Base-by-base conservation (phyloP, 1,140 invertebrate genomes). In the Tetragnatha versicolor region DNA sequence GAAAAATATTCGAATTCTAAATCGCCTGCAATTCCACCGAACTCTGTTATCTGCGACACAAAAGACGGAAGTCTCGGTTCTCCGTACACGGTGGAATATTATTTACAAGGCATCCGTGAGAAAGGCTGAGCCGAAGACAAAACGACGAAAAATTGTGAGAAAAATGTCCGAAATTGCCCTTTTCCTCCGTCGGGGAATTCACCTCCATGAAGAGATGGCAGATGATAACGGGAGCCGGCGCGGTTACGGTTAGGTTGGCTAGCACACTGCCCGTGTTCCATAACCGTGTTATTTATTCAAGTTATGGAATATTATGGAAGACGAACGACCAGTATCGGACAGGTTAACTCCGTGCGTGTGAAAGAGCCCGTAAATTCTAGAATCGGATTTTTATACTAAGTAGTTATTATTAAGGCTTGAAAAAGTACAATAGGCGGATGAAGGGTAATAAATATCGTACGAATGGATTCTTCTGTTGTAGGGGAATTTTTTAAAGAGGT, bases 21-120 rank as follows among this genome's bases (percentile, higher is more conserved):
- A n/a, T n/a, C n/a, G n/a, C n/a, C n/a, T n/a, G n/a, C n/a, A n/a
- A n/a, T n/a, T n/a, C n/a, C n/a, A n/a, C n/a, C n/a, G n/a, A n/a
- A n/a, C n/a, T n/a, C n/a, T n/a, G n/a, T n/a, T n/a, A n/a, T n/a
- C n/a, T n/a, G n/a, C n/a, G 6, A 75, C 42, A 75, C 72, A 75
- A 75, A 75, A 75, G 72, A 75, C 72, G 72, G 72, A 75, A 75
- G 72, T 63, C 27, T 49, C 58, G 51, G 35, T 75, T 75, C 72
- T 20, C 14, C n/a, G 53, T 47, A 63, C 35, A 35, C 33, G 31
- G 37, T n/a, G n/a, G n/a, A n/a, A n/a, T n/a, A 75, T 33, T 25
- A 42, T 75, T 75, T 63, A 61, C 70, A 42, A 75, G 31, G 33
- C 14, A 31, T 37, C 72, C 72, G 72, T 75, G 72, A 75, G 72